These are phyloP conservation scores for Antitype chi DNA, from an alignment of 2,888 invertebrate genomes.

Conservation along the genomic window DNA sequence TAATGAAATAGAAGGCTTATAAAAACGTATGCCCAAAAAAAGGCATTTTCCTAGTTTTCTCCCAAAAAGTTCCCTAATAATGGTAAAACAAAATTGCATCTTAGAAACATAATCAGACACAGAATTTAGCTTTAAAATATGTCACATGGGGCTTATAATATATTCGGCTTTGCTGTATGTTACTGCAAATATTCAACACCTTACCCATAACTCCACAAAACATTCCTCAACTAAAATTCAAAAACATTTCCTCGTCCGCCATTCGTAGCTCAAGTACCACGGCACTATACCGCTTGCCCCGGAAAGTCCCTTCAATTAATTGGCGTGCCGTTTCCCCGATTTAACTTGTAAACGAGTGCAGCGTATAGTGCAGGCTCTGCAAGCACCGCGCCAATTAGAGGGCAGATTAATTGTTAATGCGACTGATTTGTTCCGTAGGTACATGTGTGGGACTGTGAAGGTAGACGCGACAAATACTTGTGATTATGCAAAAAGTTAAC, in stretches of 20 bases:
- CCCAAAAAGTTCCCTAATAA: no score
- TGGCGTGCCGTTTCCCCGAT: slow-evolving; percentile 81
- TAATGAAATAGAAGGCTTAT: no score
- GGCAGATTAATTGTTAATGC: slow-evolving; percentile 61
- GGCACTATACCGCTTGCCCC: slow-evolving; percentile 75
- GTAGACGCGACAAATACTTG: slow-evolving; percentile 14
- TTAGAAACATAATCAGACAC: no score
- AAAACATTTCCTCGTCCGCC: background rate
- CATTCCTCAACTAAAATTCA: background rate
- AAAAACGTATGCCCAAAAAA: no score
- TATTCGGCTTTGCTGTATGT: no score
- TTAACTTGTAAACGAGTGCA: slow-evolving; percentile 86
- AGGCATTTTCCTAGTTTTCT: no score
- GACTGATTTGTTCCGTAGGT: slow-evolving; percentile 55
- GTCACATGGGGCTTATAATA: no score
- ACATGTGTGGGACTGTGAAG: slow-evolving; percentile 25
- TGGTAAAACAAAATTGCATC: no score
- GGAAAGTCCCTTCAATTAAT: slow-evolving; percentile 84
- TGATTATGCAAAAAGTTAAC: slow-evolving; percentile 20
- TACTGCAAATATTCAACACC: background rate
- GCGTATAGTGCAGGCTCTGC: slow-evolving; percentile 53
- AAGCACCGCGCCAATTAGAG: slow-evolving; percentile 63
- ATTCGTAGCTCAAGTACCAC: slow-evolving; percentile 55
- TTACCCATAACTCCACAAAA: background rate
- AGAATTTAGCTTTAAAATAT: no score